phyloP scores from a whole-genome alignment of 2,113 vertebrate species.

The Apus apus region DNA sequence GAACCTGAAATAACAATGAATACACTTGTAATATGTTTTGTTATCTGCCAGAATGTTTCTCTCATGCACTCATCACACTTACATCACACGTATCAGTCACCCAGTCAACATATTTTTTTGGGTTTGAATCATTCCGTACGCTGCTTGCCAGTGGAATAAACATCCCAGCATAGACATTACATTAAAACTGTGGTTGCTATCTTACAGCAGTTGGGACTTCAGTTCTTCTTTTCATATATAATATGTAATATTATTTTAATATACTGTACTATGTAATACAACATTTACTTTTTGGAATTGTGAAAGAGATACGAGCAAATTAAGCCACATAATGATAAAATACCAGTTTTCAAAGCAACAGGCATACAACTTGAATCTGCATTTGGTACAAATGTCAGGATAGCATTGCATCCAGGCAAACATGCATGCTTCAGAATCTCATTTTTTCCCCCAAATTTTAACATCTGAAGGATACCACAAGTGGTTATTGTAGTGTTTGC shows the following conservation, averaged over 20 bases:
- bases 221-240: neutral
- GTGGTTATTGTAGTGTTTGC: neutral
- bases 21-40: neutral
- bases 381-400: neutral
- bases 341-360: neutral
- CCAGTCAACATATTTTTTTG: neutral
- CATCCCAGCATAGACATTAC: neutral
- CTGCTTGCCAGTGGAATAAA: neutral
- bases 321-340: neutral
- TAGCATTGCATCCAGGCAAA: neutral
- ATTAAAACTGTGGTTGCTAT: neutral
- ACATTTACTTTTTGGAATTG: neutral
- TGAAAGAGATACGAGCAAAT: neutral
- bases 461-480: neutral
- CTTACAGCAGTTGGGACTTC: neutral
- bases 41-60: neutral
- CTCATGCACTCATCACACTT: neutral
- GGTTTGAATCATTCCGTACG: neutral
- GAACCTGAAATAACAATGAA: neutral
- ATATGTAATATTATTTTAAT: neutral
- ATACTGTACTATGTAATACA: neutral
- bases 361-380: neutral
- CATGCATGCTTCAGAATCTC: neutral
- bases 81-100: accelerated
- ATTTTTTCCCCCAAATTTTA: neutral